These are phyloP conservation scores for Cheilosia vulpina DNA, from an alignment of 2,888 invertebrate species.

Conservation along the genomic window DNA sequence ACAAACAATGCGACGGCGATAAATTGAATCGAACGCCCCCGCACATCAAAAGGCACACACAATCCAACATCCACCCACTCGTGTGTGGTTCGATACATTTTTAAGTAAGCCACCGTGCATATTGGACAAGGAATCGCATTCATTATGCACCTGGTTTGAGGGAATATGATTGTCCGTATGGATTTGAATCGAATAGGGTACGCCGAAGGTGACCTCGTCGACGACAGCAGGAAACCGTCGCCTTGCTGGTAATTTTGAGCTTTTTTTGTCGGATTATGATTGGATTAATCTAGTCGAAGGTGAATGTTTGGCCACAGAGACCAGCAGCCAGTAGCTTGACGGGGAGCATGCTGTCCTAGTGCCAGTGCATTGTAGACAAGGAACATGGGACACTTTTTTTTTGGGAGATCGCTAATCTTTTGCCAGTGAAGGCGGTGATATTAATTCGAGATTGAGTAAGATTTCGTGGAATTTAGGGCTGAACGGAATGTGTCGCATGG, in stretches of 20 bases:
- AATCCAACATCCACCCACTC: conserved; percentile 35
- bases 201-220: conserved; percentile 49
- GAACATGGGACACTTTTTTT: conserved; percentile 22
- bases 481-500: conserved; percentile 27
- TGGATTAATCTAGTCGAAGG: conserved; percentile 43
- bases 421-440: conserved; percentile 53
- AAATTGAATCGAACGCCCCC: conserved; percentile 46
- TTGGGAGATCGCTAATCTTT: conserved; percentile 57
- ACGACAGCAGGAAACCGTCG: conserved; percentile 37
- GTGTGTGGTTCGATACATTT: conserved; percentile 18
- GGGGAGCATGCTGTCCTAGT: conserved; percentile 13
- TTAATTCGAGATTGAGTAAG: conserved; percentile 49
- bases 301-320: conserved; percentile 33
- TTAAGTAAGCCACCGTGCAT: conserved; percentile 42
- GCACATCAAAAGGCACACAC: conserved; percentile 10
- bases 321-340: conserved; percentile 5
- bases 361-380: background rate
- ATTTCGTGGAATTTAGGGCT: conserved; percentile 41
- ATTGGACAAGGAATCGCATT: conserved; percentile 26
- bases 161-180: conserved; percentile 15
- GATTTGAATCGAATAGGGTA: conserved; percentile 20
- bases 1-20: conserved; percentile 44
- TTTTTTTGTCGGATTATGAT: conserved; percentile 48
- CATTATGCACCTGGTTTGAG: conserved; percentile 63
- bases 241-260: conserved; percentile 31